These are phyloP conservation scores for Nyctibius grandis DNA, from an alignment of 2,797 vertebrate genomes.

Conservation along the genomic window DNA sequence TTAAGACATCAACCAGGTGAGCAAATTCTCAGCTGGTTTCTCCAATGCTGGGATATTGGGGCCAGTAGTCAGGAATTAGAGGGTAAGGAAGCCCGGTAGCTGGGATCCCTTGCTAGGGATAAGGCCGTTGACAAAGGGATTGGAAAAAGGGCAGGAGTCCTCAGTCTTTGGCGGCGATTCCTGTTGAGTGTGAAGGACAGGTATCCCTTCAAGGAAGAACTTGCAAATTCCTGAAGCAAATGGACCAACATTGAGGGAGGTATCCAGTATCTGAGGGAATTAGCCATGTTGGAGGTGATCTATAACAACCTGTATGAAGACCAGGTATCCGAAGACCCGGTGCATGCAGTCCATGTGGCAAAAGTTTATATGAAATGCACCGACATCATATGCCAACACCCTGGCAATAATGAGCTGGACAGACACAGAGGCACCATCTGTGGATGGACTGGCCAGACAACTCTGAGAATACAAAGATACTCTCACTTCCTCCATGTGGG, in stretches of 20 bases:
- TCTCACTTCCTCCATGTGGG: neutral
- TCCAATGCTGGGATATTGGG: neutral
- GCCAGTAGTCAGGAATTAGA: neutral
- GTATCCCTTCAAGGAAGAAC: too few species aligned
- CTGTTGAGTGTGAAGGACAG: neutral
- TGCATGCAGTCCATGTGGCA: fast-evolving
- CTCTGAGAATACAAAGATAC: neutral
- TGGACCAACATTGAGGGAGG: fast-evolving
- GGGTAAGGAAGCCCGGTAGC: neutral
- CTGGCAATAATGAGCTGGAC: neutral
- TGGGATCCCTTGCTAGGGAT: neutral
- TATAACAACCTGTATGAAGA: neutral
- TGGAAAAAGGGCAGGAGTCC: neutral
- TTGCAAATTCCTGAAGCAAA: neutral
- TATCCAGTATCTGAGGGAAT: neutral
- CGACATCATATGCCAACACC: neutral
- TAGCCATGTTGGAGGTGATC: neutral
- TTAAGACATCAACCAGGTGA: neutral
- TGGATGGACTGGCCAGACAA: neutral
- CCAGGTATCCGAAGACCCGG: neutral
- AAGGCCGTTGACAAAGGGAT: neutral
- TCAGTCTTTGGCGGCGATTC: neutral
- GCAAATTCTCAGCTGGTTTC: neutral
- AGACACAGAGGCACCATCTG: neutral
- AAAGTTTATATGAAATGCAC: neutral